These are phyloP conservation scores for Gnathonemus longibarbis DNA, from an alignment of 2,113 vertebrate species.

Conservation along the genomic window DNA sequence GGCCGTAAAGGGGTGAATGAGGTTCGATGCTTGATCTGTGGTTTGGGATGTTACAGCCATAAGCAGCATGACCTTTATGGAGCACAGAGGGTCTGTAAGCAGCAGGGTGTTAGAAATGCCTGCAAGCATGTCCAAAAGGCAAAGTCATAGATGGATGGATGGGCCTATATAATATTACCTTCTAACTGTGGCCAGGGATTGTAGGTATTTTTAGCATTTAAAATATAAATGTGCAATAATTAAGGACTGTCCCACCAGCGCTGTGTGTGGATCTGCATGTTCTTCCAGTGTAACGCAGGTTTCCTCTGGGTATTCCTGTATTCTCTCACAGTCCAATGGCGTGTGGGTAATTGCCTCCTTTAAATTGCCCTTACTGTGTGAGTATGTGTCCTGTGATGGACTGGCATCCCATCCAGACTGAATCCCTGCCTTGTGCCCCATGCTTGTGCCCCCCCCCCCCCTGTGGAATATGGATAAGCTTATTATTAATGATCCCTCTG, in stretches of 20 bases:
- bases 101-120: background rate
- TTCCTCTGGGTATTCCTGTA: background rate
- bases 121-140: background rate
- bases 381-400: background rate
- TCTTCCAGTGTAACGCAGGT: background rate
- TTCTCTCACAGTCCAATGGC: background rate
- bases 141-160: background rate
- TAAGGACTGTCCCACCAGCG: background rate
- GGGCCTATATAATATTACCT: background rate
- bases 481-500: background rate
- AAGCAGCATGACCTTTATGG: background rate
- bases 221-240: background rate
- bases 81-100: background rate
- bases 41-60: background rate
- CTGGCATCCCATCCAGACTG: background rate
- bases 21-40: background rate
- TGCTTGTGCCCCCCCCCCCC: background rate
- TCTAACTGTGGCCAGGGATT: background rate
- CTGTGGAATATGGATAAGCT: background rate
- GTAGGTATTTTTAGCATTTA: background rate
- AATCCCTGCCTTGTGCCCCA: background rate
- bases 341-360: background rate
- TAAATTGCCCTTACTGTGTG: background rate
- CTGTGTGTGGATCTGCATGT: background rate
- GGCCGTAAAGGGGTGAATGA: background rate